phyloP scores from a whole-genome alignment of 1,140 invertebrate genomes.

The Prorops nasuta region DNA sequence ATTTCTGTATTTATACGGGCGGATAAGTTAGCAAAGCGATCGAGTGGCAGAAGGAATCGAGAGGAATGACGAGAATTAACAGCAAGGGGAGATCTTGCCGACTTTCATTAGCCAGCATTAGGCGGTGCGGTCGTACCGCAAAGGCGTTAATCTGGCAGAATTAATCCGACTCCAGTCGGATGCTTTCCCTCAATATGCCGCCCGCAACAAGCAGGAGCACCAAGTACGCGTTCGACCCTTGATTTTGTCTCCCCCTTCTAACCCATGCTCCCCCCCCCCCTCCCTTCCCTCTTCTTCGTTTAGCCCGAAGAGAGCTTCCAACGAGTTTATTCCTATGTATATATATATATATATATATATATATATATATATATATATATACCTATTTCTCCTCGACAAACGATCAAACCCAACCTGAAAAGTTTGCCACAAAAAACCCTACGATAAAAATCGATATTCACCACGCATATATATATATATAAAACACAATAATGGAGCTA shows the following conservation, averaged over 20 bases:
- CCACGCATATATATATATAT: no score
- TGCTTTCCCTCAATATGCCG: constrained; percentile 38
- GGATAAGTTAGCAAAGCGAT: background rate
- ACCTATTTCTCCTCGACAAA: no score
- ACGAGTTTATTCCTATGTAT: no score
- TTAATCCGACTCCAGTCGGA: constrained; percentile 39
- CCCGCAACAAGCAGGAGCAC: constrained; percentile 20
- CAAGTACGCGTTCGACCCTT: constrained; percentile 8
- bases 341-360: no score
- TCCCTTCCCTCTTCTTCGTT: background rate
- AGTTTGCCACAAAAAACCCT: no score
- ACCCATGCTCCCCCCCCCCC: background rate
- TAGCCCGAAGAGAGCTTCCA: no score
- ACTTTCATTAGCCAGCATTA: constrained; percentile 39
- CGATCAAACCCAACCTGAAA: no score
- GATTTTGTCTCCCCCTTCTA: background rate
- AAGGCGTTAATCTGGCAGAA: constrained; percentile 46
- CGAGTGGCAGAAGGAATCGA: background rate
- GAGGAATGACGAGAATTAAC: background rate
- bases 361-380: no score
- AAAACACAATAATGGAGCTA: no score
- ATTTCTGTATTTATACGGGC: background rate
- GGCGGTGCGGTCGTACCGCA: constrained; percentile 22
- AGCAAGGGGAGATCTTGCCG: constrained; percentile 17
- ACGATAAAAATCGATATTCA: no score